These are phyloP conservation scores for Pomatostomus ruficeps DNA, from an alignment of 2,113 vertebrate species.

Conservation along the genomic window DNA sequence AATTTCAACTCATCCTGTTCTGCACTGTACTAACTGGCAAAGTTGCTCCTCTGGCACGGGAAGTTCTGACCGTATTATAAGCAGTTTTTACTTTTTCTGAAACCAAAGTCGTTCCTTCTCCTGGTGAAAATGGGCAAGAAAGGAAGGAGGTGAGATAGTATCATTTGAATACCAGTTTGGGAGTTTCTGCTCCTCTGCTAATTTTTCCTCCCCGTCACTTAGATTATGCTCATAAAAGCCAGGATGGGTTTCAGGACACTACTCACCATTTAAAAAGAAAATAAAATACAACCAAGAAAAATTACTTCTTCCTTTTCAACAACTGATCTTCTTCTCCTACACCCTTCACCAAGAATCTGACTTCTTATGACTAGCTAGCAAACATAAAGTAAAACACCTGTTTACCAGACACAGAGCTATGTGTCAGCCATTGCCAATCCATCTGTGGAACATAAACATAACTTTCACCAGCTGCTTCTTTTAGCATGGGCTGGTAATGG, in stretches of 20 bases:
- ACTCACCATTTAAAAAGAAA: not conserved
- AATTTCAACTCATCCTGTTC: not conserved
- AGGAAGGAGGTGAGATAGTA: not conserved
- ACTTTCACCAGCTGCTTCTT: constrained; percentile 75
- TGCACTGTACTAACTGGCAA: not conserved
- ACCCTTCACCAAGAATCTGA: constrained; percentile 29
- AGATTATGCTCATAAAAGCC: not conserved
- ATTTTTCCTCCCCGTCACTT: not conserved
- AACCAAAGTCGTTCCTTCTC: not conserved
- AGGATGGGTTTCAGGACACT: not conserved
- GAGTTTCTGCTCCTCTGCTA: not conserved
- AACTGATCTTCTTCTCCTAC: constrained; percentile 20
- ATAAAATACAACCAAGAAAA: not conserved
- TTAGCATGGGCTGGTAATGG: constrained; percentile 55
- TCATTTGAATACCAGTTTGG: not conserved
- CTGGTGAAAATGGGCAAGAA: not conserved
- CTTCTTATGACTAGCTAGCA: constrained; percentile 65
- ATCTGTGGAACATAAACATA: constrained; percentile 60
- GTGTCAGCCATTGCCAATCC: constrained; percentile 57
- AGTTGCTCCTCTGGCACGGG: not conserved
- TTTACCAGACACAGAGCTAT: constrained; percentile 61
- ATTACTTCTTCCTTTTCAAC: constrained; percentile 11
- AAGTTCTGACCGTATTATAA: not conserved
- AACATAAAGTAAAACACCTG: constrained; percentile 71
- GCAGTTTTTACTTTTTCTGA: not conserved